Base-by-base conservation (phyloP, 2,113 vertebrate species). In the Pimephales promelas region DNA sequence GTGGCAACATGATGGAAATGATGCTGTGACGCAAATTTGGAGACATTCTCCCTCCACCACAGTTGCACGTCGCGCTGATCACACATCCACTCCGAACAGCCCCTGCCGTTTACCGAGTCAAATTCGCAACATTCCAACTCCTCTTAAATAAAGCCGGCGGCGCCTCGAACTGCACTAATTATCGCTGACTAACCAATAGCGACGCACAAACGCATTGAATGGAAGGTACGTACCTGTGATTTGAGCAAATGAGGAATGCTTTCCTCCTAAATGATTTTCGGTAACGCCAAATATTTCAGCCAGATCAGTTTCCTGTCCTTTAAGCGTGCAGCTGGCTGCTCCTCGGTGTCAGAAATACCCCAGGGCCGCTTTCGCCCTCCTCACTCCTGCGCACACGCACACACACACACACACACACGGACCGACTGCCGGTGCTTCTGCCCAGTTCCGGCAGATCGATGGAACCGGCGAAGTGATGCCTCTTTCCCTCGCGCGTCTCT, bases 171-270 rank as follows among this genome's bases (percentile, higher is more conserved):
- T 78, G 81, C 74, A 57, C 84, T 64, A 70, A 84, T 62, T 77
- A 66, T 70, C 20, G 66, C 79, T 74, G 82, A 72, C 66, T 72
- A 79, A 43, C 80, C 68, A 73, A 84, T 71, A 68, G 73, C 57
- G 61, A 56, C 59, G 40, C 57, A 52, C 59, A 79, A 81, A 82
- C 79, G 66, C 24, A 83, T 34, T 36, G 49, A 47, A 64, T 36
- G 61, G 54, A 47, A 80, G 74, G 49, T 49, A 85, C 92, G 73
- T 90, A 94, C 93, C 93, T 93, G 91, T 36, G 89, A 87, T 91
- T 81, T 89, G 88, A 70, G 74, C 88, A 85, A 90, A 88, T 88
- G 80, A 72, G 31, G 24, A 64, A 52, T 62, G 68, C 71, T 71
- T 49, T 80, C 62, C 64, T 68, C 79, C 45, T 24, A 40, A 56